Conservation (phyloP, 1,140 invertebrate genomes). For the Coboldia fuscipes region DNA sequence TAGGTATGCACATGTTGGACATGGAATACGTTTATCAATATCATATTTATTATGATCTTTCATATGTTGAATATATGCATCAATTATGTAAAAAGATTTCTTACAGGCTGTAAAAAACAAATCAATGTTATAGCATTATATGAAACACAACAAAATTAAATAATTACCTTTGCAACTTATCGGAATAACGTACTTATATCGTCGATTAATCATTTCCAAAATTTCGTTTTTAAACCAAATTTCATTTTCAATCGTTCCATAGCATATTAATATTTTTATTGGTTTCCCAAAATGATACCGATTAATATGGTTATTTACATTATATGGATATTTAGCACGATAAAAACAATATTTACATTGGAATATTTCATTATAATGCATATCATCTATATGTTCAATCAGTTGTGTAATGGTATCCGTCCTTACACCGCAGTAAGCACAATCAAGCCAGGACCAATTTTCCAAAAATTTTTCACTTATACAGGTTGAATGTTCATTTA, state of each 20-base stretch:
- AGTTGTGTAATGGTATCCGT: slow-evolving; percentile 6
- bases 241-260: not conserved
- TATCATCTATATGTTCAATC: slow-evolving; percentile 19
- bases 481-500: slow-evolving; percentile 1
- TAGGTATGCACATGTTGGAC: not conserved
- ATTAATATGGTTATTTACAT: slow-evolving; percentile 29
- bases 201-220: not conserved
- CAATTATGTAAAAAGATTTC: not conserved
- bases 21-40: not conserved
- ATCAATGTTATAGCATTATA: not conserved
- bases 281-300: slow-evolving; percentile 6
- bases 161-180: not conserved
- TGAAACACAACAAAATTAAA: not conserved
- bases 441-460: slow-evolving; percentile 22
- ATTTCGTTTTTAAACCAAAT: not conserved
- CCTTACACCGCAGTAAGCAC: slow-evolving; percentile 21
- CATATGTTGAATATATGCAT: not conserved
- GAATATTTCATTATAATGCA: slow-evolving; percentile 27
- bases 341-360: slow-evolving; percentile 37
- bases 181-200: not conserved
- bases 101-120: not conserved
- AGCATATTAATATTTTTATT: not conserved
- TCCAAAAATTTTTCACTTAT: too few species aligned
- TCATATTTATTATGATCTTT: not conserved
- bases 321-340: slow-evolving; percentile 23